Evolutionary conservation across 1,140 invertebrate genomes (phyloP).

Genomic region (Lycorma delicatula): DNA sequence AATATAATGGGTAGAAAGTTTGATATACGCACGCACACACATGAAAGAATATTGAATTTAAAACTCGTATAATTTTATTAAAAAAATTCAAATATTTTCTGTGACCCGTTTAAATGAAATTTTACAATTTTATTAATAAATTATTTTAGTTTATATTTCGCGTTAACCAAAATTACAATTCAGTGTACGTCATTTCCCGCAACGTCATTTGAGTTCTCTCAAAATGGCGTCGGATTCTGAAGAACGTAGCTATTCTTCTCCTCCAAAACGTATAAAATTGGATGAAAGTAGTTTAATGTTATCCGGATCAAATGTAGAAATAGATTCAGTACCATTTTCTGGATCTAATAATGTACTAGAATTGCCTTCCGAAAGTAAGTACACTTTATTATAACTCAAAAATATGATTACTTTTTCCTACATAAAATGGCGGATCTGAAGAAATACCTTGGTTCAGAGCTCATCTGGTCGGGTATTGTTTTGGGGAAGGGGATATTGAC

Average conservation of each 20-base stretch:
- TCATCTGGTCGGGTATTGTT: too few relatives aligned
- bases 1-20: too few relatives aligned
- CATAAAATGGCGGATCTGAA: slow-evolving; percentile 37
- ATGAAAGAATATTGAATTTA: too few relatives aligned
- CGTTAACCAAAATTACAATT: too few relatives aligned
- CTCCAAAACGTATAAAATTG: slow-evolving; percentile 42
- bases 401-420: slow-evolving; percentile 34
- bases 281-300: slow-evolving; percentile 32
- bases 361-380: slow-evolving; percentile 38
- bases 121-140: too few relatives aligned
- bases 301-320: slow-evolving; percentile 28
- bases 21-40: too few relatives aligned
- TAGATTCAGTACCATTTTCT: slow-evolving; percentile 33
- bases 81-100: too few relatives aligned
- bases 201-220: background rate
- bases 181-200: background rate
- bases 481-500: background rate
- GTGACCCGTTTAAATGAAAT: too few relatives aligned
- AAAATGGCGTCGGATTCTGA: slow-evolving; percentile 45
- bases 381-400: slow-evolving; percentile 37
- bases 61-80: too few relatives aligned
- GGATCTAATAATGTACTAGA: slow-evolving; percentile 23
- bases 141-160: too few relatives aligned
- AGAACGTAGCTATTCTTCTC: slow-evolving; percentile 41
- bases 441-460: too few relatives aligned